These are phyloP conservation scores for Papilio demoleus DNA, from an alignment of 2,888 invertebrate genomes.

Conservation along the genomic window DNA sequence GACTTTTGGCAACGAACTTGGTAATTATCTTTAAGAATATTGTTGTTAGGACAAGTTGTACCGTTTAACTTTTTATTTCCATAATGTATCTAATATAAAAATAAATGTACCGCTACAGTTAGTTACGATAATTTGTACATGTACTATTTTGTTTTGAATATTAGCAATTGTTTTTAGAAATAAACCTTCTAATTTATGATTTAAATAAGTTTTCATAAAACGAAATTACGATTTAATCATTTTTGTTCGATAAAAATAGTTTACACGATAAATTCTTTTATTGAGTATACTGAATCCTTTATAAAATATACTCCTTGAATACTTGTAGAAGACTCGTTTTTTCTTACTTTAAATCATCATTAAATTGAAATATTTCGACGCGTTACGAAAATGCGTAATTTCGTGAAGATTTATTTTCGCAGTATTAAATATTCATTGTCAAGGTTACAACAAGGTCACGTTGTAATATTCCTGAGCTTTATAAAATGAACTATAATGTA, in stretches of 20 bases:
- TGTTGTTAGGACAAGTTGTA: conserved; percentile 12
- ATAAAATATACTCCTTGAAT: no score
- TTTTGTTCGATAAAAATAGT: no score
- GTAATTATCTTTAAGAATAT: conserved; percentile 19
- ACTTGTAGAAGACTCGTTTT: no score
- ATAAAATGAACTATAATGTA: conserved; percentile 6
- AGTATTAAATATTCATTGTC: conserved; percentile 9
- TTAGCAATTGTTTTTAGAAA: no score
- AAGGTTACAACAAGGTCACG: neutral
- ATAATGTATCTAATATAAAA: neutral
- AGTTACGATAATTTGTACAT: no score
- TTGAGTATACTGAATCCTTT: no score
- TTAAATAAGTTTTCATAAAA: no score
- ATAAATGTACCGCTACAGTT: neutral
- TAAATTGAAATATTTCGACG: neutral
- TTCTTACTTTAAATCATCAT: neutral
- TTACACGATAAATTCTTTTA: no score
- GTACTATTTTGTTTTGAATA: no score
- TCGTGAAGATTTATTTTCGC: neutral
- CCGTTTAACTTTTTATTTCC: neutral
- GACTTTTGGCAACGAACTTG: conserved; percentile 1
- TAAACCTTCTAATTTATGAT: no score
- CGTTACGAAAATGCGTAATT: neutral
- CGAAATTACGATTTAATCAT: no score
- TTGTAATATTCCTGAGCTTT: conserved; percentile 1